Conservation (phyloP, 2,797 vertebrate species). For the Scyliorhinus canicula region DNA sequence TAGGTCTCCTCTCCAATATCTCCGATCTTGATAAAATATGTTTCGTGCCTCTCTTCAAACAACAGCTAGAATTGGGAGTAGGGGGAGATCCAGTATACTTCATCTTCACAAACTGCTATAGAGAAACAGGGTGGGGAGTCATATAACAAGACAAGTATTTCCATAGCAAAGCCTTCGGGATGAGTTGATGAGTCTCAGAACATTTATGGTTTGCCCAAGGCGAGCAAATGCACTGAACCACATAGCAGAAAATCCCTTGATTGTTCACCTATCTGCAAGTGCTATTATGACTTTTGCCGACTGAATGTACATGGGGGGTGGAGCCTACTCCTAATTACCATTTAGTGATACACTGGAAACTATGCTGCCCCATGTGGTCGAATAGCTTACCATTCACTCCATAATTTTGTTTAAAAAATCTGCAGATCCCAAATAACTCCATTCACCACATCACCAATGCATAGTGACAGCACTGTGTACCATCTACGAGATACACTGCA, state of each 20-base stretch:
- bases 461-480: too few relatives aligned
- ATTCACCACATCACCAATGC: too few relatives aligned
- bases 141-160: background rate
- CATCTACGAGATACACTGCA: too few relatives aligned
- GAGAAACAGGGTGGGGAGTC: background rate
- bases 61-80: background rate
- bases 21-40: background rate
- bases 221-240: background rate
- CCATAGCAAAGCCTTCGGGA: background rate
- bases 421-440: background rate
- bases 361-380: background rate
- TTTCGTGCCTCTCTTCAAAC: background rate
- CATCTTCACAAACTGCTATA: background rate
- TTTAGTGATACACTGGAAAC: background rate
- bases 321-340: background rate
- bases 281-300: background rate
- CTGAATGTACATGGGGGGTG: background rate
- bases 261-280: background rate
- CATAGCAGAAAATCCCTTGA: background rate
- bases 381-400: background rate
- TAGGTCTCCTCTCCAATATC: conserved; percentile 29
- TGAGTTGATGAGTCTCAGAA: background rate
- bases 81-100: background rate
- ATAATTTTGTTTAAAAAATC: background rate
- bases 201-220: background rate